Evolutionary conservation across 1,140 invertebrate genomes (phyloP), one percentile per base, ranked within the genome.

Genomic region (Berghia stephanieae): DNA sequence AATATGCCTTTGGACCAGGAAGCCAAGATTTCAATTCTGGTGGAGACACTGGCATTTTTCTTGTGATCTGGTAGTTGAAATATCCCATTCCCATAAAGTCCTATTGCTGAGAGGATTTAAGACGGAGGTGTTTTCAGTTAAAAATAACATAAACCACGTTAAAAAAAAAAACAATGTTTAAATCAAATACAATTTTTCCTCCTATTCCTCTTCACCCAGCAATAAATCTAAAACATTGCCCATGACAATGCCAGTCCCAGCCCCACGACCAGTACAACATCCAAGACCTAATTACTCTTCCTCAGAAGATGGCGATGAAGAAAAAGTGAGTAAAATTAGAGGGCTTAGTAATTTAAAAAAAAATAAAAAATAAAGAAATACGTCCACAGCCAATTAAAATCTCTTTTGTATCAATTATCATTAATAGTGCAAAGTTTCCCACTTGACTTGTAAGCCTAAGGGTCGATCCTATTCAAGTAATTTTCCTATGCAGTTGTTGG

Each of bases 281-380:
- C 44, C 57, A 10, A 67, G 63, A 68, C 74, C 63, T 3, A 68
- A 68, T 24, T 38, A 60, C 34, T 16, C 42, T 40, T 75, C 72
- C 2, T 18, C 57, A 4, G n/a, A n/a, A 31, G 72, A 75, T 40
- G 72, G 66, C 6, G 73, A 75, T 34, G 74, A 76, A 6, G 74
- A 76, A 13, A 31, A 16, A 36, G 74, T 76, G 38, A 76, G 74
- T 75, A 18, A 13, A 13, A 6, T 63, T 63, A 63, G 8, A 10
- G 27, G 8, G 10, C 57, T 31, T 10, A n/a, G n/a, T n/a, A n/a
- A n/a, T n/a, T n/a, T n/a, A n/a, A n/a, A n/a, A n/a, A n/a, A n/a
- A n/a, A n/a, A n/a, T n/a, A n/a, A n/a, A n/a, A n/a, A n/a, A n/a
- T n/a, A n/a, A n/a, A n/a, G n/a, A n/a, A n/a, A n/a, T n/a, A n/a